Conservation (phyloP, 2,888 invertebrate genomes). For the Tetragonula carbonaria region DNA sequence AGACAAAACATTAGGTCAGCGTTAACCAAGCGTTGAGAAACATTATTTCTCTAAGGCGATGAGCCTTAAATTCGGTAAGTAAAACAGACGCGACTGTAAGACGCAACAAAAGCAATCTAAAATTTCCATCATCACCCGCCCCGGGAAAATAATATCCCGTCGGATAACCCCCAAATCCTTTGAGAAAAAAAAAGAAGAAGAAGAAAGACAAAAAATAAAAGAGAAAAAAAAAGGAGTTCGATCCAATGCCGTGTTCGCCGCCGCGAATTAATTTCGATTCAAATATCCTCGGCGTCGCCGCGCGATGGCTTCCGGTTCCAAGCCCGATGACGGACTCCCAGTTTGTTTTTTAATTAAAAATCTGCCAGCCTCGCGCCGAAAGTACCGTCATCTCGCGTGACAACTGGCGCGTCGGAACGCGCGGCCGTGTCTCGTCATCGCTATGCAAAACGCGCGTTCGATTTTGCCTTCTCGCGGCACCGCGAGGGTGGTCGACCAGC, state of each 20-base stretch:
- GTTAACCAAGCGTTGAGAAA: not conserved
- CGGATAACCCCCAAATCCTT: not conserved
- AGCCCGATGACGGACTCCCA: constrained; percentile 10
- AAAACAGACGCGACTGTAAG: not conserved
- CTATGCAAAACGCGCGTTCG: constrained; percentile 69
- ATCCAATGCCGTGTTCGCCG: not conserved
- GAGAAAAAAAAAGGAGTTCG: not conserved
- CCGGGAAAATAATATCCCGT: not conserved
- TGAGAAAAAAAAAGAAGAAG: not conserved
- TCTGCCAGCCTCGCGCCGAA: constrained; percentile 51
- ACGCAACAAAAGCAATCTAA: not conserved
- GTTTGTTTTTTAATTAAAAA: constrained; percentile 68
- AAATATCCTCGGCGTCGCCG: not conserved
- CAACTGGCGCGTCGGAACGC: constrained; percentile 49
- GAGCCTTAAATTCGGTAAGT: too few relatives aligned
- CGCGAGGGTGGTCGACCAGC: not conserved
- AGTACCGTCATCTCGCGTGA: constrained; percentile 60
- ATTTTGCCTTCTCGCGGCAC: constrained; percentile 51
- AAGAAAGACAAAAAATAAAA: not conserved
- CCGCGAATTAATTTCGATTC: constrained; percentile 18
- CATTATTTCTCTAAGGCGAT: too few relatives aligned
- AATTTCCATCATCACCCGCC: not conserved
- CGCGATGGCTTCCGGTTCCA: constrained; percentile 25
- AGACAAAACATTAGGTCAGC: not conserved
- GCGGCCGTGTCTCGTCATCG: constrained; percentile 55